Base-by-base conservation (phyloP, 2,797 vertebrate species). In the Lutjanus campechanus region DNA sequence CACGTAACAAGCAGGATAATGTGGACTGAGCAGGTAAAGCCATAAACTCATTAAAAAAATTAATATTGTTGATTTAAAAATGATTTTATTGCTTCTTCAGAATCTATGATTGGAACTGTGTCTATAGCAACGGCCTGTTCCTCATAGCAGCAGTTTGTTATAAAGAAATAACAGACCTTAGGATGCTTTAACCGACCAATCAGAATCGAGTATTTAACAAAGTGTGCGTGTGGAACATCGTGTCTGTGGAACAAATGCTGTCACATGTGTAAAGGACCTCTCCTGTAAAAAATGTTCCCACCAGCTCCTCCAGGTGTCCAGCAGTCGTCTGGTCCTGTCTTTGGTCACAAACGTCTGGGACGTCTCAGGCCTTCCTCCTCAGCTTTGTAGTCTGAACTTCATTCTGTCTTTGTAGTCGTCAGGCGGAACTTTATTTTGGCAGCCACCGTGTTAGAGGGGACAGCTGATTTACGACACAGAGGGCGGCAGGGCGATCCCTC, bases 381-480 rank as follows among this genome's bases (percentile, higher is more conserved):
- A 2, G 77, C 85, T 91, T 91, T 93, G 89, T 91, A 89, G 89
- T 69, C 77, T 84, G 89, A 94, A 91, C 86, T 77, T 87, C 70
- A 17, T 89, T 92, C 76, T 85, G 90, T 87, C 92, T 92, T 92
- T 94, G 91, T 91, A 92, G 81, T 93, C 81, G 60, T 83, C 84
- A 51, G 80, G 84, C 64, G 62, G 87, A 92, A 92, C 89, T 70
- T 85, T 82, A 85, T 88, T 91, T 85, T 86, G 91, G 82, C 90
- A 89, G 85, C 88, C 87, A 63, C 22, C n/a, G 80, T 58, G 77
- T 91, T 85, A 56, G 77, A 81, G 74, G 89, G 83, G 85, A 90
- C 85, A 65, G 79, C 70, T 91, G 94, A 95, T 95, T 95, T 95
- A 94, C 77, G 88, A 62, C 0, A 1, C 74, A 0, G 46, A 19